Evolutionary conservation across 2,797 vertebrate species (phyloP), one percentile per base, ranked within the genome.

Genomic region (Botia almorhae): DNA sequence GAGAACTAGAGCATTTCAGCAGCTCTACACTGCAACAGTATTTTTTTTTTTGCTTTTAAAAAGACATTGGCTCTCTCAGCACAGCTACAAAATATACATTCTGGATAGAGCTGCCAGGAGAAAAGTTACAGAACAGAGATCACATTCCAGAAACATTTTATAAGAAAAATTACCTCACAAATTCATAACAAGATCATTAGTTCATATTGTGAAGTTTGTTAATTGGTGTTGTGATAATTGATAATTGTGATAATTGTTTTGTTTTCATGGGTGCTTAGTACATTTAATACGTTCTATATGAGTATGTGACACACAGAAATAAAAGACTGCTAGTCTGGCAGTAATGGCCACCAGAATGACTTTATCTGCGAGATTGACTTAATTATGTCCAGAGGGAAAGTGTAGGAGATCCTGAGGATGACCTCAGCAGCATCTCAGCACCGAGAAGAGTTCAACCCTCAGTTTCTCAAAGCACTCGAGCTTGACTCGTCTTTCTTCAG

Each of bases 291-390:
- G 13, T 48, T 53, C 16, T 65, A 64, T 65, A 6, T 56, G n/a
- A n/a, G 17, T 56, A 48, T 7, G 12, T 68, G n/a, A 16, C 19
- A 67, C 11, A 26, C 53, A 56, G 23, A 64, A 51, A 78, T 58
- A 58, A 78, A 74, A 73, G 51, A 74, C 36, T 50, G 72, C 63
- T 80, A 43, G 69, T 77, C 43, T 21, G 23, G 13, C 2, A 23
- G 19, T 39, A 53, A 26, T 50, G 65, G 80, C 39, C 78, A 76
- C 46, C 79, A 56, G 50, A 69, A 69, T 69, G 58, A 68, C 63
- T 82, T 81, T 78, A 84, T 81, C 81, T 82, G 81, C 33, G 55
- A 83, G 78, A 82, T 56, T 86, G 76, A 83, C 48, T 81, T 85
- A 85, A 86, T 85, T 85, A 82, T 61, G n/a, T 16, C 83, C 82